Evolutionary conservation across 2,888 invertebrate species (phyloP).

Genomic region (Latrodectus hesperus): DNA sequence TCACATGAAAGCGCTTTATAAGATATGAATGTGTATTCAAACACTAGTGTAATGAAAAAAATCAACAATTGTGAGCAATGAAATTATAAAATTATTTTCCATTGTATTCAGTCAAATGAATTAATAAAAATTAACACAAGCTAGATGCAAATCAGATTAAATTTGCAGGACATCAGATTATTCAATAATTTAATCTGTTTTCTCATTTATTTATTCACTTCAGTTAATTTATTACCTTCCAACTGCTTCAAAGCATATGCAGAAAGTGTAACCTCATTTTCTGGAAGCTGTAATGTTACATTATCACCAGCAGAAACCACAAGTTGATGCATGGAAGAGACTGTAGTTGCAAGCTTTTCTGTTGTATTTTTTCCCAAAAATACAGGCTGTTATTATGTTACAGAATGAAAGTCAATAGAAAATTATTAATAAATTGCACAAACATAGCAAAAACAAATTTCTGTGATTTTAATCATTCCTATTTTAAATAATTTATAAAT

Average conservation of each 20-base stretch:
- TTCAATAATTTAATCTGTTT: too few relatives aligned
- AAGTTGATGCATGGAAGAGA: slow-evolving; percentile 72
- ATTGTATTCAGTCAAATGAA: too few relatives aligned
- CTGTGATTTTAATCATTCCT: neutral
- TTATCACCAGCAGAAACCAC: slow-evolving; percentile 75
- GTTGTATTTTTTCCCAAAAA: slow-evolving; percentile 33
- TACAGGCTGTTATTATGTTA: neutral
- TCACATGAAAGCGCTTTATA: too few relatives aligned
- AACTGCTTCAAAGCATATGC: slow-evolving; percentile 86
- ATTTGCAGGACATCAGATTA: too few relatives aligned
- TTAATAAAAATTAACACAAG: too few relatives aligned
- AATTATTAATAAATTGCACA: neutral
- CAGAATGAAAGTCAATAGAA: neutral
- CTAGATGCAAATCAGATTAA: too few relatives aligned
- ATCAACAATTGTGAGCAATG: too few relatives aligned
- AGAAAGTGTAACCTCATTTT: slow-evolving; percentile 87
- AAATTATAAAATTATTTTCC: too few relatives aligned
- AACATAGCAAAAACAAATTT: neutral
- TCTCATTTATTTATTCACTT: too few relatives aligned
- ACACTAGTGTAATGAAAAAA: too few relatives aligned
- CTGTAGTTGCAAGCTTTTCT: slow-evolving; percentile 39
- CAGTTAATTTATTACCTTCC: slow-evolving; percentile 34
- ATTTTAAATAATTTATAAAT: neutral
- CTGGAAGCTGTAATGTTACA: slow-evolving; percentile 87
- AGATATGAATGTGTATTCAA: too few relatives aligned